phyloP scores from a whole-genome alignment of 2,888 invertebrate genomes.

The Rotaria sp. region DNA sequence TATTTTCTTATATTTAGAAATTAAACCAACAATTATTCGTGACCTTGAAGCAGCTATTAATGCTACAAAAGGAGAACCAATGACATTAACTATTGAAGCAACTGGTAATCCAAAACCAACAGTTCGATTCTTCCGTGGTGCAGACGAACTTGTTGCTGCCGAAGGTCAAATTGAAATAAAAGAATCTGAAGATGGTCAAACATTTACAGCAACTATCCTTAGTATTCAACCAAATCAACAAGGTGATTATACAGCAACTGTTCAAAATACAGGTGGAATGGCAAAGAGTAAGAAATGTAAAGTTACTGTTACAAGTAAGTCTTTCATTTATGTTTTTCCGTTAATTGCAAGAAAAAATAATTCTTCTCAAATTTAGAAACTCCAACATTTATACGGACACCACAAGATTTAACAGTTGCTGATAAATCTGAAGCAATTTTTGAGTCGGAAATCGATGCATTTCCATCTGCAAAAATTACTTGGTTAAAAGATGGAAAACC shows the following conservation, averaged over 20 bases:
- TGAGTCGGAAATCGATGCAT: constrained; percentile 40
- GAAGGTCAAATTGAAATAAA: constrained; percentile 30
- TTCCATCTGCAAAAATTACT: constrained; percentile 47
- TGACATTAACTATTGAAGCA: constrained; percentile 21
- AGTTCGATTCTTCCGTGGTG: constrained; percentile 19
- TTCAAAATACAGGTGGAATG: constrained; percentile 29
- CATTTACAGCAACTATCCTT: background rate
- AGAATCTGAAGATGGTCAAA: constrained; percentile 27
- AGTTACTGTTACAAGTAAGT: constrained; percentile 19
- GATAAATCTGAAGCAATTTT: constrained; percentile 9
- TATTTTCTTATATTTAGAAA: background rate
- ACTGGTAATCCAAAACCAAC: constrained; percentile 34
- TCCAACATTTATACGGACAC: background rate
- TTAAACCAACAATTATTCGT: constrained; percentile 28
- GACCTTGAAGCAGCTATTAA: constrained; percentile 31
- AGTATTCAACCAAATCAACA: constrained; percentile 26
- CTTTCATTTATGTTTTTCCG: background rate
- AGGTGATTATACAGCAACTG: constrained; percentile 30
- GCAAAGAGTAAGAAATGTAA: constrained; percentile 28
- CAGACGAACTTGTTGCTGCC: constrained; percentile 4
- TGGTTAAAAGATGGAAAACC: constrained; percentile 52
- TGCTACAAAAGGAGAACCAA: constrained; percentile 23
- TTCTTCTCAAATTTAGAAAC: background rate
- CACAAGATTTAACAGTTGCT: background rate
- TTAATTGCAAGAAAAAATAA: background rate